phyloP scores from a whole-genome alignment of 2,797 vertebrate species.

The Microctenopoma lineatum region DNA sequence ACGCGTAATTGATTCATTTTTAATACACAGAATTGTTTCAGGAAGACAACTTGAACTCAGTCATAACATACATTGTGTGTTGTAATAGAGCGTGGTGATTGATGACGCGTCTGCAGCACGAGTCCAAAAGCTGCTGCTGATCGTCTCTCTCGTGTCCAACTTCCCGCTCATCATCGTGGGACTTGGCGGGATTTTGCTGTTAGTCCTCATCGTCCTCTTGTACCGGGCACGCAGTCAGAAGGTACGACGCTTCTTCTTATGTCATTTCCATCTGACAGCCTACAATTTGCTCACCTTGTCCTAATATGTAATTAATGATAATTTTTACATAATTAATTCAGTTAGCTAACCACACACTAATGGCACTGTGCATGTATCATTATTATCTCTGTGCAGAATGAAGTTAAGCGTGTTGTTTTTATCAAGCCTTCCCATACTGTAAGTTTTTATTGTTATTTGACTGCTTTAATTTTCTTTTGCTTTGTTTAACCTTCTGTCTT shows the following conservation, averaged over 20 bases:
- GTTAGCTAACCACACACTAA: conserved; percentile 43
- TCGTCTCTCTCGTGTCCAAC: conserved; percentile 73
- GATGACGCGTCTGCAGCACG: conserved; percentile 78
- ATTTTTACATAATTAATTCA: conserved; percentile 20
- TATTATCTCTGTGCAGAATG: conserved; percentile 73
- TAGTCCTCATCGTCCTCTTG: conserved; percentile 73
- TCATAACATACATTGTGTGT: not conserved
- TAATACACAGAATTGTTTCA: too few relatives aligned
- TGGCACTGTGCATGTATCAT: conserved; percentile 45
- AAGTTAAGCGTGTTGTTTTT: conserved; percentile 77
- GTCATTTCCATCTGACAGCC: conserved; percentile 5
- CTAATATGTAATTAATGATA: conserved; percentile 13
- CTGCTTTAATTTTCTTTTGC: conserved; percentile 4
- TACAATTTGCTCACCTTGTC: conserved; percentile 12
- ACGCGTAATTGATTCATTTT: too few relatives aligned
- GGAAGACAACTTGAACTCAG: not conserved
- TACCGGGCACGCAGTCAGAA: conserved; percentile 57
- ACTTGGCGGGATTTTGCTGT: conserved; percentile 76
- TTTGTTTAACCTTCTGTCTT: conserved; percentile 1
- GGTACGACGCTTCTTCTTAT: conserved; percentile 52
- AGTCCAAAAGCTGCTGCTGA: conserved; percentile 79
- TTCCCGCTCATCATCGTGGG: conserved; percentile 79
- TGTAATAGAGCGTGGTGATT: conserved; percentile 79
- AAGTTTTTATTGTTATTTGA: conserved; percentile 49
- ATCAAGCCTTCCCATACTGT: conserved; percentile 74